phyloP scores from a whole-genome alignment of 2,888 invertebrate species.

The Maniola hyperantus region DNA sequence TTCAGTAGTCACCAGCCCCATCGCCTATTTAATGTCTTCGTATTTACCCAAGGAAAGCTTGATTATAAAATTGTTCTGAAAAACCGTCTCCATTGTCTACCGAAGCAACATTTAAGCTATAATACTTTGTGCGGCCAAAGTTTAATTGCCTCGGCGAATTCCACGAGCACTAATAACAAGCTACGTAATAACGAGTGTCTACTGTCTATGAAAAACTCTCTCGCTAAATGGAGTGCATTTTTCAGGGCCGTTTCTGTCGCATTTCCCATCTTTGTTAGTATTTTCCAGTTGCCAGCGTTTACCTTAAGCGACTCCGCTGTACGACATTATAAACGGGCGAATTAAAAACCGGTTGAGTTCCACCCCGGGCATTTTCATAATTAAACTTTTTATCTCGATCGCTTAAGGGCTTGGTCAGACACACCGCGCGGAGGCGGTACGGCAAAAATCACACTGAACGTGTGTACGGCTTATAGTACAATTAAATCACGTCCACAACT shows the following conservation, averaged over 20 bases:
- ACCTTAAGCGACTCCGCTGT: conserved; percentile 12
- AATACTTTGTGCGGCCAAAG: background rate
- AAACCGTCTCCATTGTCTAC: background rate
- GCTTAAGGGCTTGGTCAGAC: conserved; percentile 1
- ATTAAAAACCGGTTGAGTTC: conserved; percentile 18
- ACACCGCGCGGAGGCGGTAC: background rate
- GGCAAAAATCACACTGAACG: background rate
- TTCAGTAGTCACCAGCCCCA: too few species aligned
- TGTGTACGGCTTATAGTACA: too few species aligned
- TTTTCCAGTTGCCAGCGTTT: conserved; percentile 12
- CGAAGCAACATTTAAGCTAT: background rate
- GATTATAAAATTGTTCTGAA: background rate
- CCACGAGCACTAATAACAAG: conserved; percentile 9
- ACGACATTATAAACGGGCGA: conserved; percentile 12
- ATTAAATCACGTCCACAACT: too few species aligned
- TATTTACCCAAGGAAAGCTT: too few species aligned
- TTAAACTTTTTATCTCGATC: conserved; percentile 18
- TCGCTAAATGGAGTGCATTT: conserved; percentile 18
- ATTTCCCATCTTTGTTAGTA: conserved; percentile 11
- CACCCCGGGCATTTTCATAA: conserved; percentile 14
- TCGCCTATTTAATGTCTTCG: too few species aligned
- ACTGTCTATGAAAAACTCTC: conserved; percentile 9
- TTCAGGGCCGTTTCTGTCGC: conserved; percentile 17
- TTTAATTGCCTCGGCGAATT: background rate
- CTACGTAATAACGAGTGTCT: conserved; percentile 1